Evolutionary conservation across 2,113 vertebrate species (phyloP), one percentile per base, ranked within the genome.

Genomic region (Leuciscus idus): DNA sequence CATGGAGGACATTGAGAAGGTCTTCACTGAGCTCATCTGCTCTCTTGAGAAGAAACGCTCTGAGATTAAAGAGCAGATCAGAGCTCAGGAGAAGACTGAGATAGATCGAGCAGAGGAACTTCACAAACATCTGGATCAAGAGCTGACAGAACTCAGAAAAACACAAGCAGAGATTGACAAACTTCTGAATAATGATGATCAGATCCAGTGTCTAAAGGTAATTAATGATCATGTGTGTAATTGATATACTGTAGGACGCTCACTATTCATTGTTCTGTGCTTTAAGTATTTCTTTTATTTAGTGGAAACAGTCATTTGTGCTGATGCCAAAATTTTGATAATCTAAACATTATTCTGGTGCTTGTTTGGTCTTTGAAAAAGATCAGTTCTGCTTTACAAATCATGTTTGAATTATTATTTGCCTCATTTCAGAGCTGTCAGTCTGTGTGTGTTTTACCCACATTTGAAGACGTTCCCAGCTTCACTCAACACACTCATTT

Each of bases 11-110:
- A 76, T 21, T 33, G 77, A 84, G 28, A 81, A 43, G 21, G 59
- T 62, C 15, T 79, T 87, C 62, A 66, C 62, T 30, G 62, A 66
- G 62, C 62, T 66, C 62, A 66, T 66, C 26, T 66, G 12, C 62
- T 30, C 26, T 66, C 62, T 66, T 6, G 62, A 66, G 62, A 66
- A 66, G 62, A 66, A 66, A 66, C 62, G 26, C 26, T 66, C 26
- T 28, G 62, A 66, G 62, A 66, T 66, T 66, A 66, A 66, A 66
- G 26, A 66, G 26, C 62, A 66, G 62, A 66, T 66, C 62, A 66
- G 62, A 66, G 62, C 62, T 66, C 62, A 30, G 62, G 62, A 66
- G 62, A 66, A 30, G 62, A 30, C 62, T 30, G 62, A 66, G 62
- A 66, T 66, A 28, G 62, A 15, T 66, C 62, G 62, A 66, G 62